These are phyloP conservation scores for Belgica antarctica DNA, from an alignment of 2,888 invertebrate genomes.

Conservation along the genomic window DNA sequence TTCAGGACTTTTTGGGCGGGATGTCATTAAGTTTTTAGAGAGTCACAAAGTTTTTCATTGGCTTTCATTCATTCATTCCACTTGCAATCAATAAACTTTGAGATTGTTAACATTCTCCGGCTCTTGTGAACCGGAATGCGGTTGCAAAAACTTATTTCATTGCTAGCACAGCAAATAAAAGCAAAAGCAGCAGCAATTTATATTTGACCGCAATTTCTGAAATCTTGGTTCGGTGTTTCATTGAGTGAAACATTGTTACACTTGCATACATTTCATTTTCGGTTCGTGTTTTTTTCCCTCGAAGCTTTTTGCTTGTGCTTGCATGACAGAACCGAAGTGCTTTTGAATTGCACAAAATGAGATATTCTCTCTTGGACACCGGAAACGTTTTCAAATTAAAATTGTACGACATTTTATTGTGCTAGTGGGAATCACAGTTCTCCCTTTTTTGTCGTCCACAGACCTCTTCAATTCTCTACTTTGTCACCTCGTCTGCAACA, in stretches of 20 bases:
- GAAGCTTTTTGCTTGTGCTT: not conserved
- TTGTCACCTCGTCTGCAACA: too few species aligned
- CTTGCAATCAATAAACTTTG: not conserved
- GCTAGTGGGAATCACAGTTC: not conserved
- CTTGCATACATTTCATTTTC: not conserved
- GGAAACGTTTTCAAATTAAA: slow-evolving; percentile 13
- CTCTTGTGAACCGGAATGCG: not conserved
- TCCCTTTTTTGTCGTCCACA: not conserved
- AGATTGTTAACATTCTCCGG: slow-evolving; percentile 10
- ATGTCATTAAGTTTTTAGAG: slow-evolving; percentile 17
- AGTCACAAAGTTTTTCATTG: not conserved
- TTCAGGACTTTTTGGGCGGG: slow-evolving; percentile 2
- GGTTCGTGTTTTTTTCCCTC: not conserved
- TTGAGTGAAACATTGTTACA: not conserved
- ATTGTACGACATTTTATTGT: slow-evolving; percentile 17
- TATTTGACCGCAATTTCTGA: slow-evolving; percentile 9
- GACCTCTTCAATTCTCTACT: too few species aligned
- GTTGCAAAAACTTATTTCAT: not conserved
- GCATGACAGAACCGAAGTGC: not conserved
- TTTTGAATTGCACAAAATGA: not conserved
- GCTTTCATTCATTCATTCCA: not conserved
- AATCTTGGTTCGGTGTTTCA: slow-evolving; percentile 13
- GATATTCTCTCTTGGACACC: not conserved
- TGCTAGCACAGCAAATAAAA: not conserved
- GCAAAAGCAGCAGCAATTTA: too few species aligned